phyloP scores from a whole-genome alignment of 2,113 vertebrate genomes.

The Austrofundulus limnaeus region DNA sequence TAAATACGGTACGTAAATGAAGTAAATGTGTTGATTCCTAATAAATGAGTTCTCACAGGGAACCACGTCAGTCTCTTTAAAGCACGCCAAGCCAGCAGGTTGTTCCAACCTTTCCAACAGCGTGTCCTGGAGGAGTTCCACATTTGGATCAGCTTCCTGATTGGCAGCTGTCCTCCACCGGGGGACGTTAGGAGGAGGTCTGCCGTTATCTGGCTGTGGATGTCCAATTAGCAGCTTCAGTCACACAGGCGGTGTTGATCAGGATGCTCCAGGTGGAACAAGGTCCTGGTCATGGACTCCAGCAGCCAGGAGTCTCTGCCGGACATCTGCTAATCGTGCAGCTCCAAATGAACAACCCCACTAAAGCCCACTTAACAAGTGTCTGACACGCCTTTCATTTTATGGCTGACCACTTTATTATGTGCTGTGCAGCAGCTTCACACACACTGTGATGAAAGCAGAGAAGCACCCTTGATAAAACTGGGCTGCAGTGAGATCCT shows the following conservation, averaged over 20 bases:
- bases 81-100: neutral
- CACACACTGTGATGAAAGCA: constrained; percentile 23
- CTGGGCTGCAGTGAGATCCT: constrained; percentile 63
- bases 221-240: constrained; percentile 53
- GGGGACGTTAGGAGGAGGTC: constrained; percentile 18
- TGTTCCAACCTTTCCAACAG: constrained; percentile 3
- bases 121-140: neutral
- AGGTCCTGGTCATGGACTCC: constrained; percentile 48
- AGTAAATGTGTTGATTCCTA: no score
- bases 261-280: constrained; percentile 50
- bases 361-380: constrained; percentile 18
- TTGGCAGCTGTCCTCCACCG: neutral
- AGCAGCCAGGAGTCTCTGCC: constrained; percentile 40
- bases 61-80: no score
- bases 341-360: constrained; percentile 42
- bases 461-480: constrained; percentile 44
- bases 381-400: constrained; percentile 12
- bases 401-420: constrained; percentile 33
- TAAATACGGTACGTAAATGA: no score
- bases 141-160: neutral
- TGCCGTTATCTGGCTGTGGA: constrained; percentile 33
- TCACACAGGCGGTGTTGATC: constrained; percentile 49
- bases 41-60: no score
- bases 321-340: constrained; percentile 58
- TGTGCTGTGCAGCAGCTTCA: constrained; percentile 19